Evolutionary conservation across 2,797 vertebrate species (phyloP).

Genomic region (Karalla daura): DNA sequence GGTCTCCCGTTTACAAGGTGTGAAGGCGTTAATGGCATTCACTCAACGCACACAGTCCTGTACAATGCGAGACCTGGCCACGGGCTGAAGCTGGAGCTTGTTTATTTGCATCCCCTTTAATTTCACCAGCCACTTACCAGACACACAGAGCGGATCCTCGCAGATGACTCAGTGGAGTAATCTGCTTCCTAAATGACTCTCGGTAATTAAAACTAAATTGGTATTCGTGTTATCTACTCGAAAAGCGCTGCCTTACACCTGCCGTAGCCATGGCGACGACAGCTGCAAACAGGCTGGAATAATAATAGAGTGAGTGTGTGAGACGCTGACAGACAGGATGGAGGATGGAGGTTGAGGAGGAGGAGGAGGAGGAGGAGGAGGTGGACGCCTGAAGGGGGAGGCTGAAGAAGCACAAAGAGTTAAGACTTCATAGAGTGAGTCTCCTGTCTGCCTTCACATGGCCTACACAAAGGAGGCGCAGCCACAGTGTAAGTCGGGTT

Average conservation of each 20-base stretch:
- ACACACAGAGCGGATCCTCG: constrained; percentile 47
- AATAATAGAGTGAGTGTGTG: constrained; percentile 51
- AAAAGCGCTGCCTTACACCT: constrained; percentile 71
- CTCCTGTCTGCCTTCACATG: constrained; percentile 6
- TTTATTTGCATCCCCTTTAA: constrained; percentile 65
- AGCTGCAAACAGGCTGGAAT: constrained; percentile 58
- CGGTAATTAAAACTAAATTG: constrained; percentile 76
- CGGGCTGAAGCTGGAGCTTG: constrained; percentile 33
- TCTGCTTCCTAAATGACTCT: constrained; percentile 69
- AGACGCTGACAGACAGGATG: constrained; percentile 45
- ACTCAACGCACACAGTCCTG: constrained; percentile 20
- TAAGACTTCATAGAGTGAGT: constrained; percentile 22
- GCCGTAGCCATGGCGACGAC: constrained; percentile 71
- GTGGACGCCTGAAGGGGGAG: constrained; percentile 40
- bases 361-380: constrained; percentile 26
- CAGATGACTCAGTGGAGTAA: constrained; percentile 66
- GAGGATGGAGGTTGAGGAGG: constrained; percentile 27
- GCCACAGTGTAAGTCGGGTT: too few species aligned
- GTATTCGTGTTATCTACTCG: constrained; percentile 70
- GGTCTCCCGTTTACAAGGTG: background rate
- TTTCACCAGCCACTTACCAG: constrained; percentile 71
- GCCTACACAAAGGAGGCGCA: too few species aligned
- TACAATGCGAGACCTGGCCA: constrained; percentile 20
- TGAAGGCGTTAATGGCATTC: constrained; percentile 10
- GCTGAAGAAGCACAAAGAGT: constrained; percentile 25